phyloP scores from a whole-genome alignment of 2,113 vertebrate species.

The Eupsittula cactorum region DNA sequence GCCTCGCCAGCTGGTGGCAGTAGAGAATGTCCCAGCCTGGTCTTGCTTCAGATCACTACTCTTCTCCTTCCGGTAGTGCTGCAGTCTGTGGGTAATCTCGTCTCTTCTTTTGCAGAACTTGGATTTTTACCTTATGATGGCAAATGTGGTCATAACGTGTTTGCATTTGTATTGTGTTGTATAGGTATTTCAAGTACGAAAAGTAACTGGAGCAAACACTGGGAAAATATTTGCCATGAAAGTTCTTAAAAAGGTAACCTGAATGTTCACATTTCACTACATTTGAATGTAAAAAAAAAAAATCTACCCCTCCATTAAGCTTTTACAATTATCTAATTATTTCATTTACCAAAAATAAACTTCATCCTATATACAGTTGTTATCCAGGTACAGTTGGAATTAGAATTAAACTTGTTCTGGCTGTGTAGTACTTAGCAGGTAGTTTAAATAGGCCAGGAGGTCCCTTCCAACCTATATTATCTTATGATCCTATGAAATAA shows the following conservation, averaged over 20 bases:
- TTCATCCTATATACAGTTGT: background rate
- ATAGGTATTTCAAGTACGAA: constrained; percentile 98
- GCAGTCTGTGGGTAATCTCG: background rate
- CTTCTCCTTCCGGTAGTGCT: background rate
- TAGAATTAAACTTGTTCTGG: background rate
- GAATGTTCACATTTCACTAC: background rate
- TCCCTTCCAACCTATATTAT: background rate
- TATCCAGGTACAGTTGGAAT: background rate
- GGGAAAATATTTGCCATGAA: constrained; percentile 99
- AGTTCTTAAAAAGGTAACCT: constrained; percentile 95
- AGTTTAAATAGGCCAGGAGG: background rate
- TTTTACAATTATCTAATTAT: background rate
- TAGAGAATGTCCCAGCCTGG: background rate
- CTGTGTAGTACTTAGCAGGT: background rate
- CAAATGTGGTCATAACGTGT: background rate
- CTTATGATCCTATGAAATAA: background rate
- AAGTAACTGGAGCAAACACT: constrained; percentile 90
- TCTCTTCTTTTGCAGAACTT: background rate
- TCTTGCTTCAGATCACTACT: background rate
- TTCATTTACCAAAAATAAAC: background rate
- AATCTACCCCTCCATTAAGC: background rate
- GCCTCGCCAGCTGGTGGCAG: background rate
- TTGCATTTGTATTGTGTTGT: constrained; percentile 25
- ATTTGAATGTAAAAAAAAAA: background rate
- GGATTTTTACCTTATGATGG: background rate